A percentile compares a stretch with the other conserved stretches of the same genome.
Evolutionary conservation across 1,140 invertebrate genomes (phyloP).

Genomic region (Palaemon carinicauda): DNA sequence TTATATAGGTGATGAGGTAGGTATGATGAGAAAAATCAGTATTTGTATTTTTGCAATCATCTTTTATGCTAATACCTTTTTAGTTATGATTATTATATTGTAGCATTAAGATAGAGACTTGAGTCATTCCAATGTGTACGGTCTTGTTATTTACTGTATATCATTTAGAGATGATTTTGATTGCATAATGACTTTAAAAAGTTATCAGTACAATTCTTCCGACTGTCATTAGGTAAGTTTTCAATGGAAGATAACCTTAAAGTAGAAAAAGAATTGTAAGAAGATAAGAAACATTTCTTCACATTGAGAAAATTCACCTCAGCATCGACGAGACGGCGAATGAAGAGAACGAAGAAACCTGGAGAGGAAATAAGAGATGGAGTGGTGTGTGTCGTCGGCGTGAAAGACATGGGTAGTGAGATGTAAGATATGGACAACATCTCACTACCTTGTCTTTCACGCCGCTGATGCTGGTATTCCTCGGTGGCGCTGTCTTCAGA

Average conservation of each 20-base stretch:
- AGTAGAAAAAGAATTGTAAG: not conserved
- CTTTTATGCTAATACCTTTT: too few relatives aligned
- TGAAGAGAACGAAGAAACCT: not conserved
- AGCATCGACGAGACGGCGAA: not conserved
- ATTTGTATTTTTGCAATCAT: too few relatives aligned
- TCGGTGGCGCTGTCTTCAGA: not conserved
- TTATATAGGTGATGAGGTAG: too few relatives aligned
- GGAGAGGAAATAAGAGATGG: not conserved
- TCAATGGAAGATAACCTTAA: not conserved
- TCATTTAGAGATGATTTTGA: too few relatives aligned
- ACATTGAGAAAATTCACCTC: not conserved
- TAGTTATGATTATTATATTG: too few relatives aligned
- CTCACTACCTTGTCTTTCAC: constrained; percentile 96
- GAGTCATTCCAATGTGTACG: too few relatives aligned
- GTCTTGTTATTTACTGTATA: too few relatives aligned
- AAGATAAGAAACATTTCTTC: not conserved
- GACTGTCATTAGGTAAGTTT: too few relatives aligned
- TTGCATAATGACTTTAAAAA: too few relatives aligned
- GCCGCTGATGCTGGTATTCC: constrained; percentile 63
- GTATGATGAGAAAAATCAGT: too few relatives aligned
- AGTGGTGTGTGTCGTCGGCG: constrained; percentile 53
- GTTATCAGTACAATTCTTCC: too few relatives aligned
- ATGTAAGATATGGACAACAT: constrained; percentile 74
- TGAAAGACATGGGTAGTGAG: constrained; percentile 98
- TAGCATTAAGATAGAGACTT: too few relatives aligned